A percentile compares a stretch with the other conserved stretches of the same genome.
Evolutionary conservation across 2,113 vertebrate species (phyloP).

Genomic region (Taurulus bubalis): DNA sequence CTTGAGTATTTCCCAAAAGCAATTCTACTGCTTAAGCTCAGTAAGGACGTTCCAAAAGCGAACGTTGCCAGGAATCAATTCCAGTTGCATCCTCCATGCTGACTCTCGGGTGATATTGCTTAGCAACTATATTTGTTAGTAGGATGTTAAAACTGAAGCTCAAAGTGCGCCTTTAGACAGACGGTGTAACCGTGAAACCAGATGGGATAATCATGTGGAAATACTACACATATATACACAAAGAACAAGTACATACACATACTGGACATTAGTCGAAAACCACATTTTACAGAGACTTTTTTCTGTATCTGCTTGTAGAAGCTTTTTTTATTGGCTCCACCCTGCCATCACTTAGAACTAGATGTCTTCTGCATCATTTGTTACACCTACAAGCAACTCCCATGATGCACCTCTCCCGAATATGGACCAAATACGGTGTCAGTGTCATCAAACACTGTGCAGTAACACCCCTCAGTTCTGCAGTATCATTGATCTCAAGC

Average conservation of each 20-base stretch:
- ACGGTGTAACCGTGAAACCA: conserved; percentile 36
- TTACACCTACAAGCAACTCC: conserved; percentile 6
- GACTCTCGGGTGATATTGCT: conserved; percentile 21
- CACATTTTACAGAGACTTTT: background rate
- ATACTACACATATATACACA: conserved; percentile 28
- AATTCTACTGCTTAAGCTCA: conserved; percentile 4
- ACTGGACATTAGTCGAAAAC: background rate
- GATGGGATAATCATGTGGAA: conserved; percentile 37
- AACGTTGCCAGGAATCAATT: conserved; percentile 44
- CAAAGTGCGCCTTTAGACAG: conserved; percentile 18
- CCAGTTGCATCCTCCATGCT: conserved; percentile 2
- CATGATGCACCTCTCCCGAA: conserved; percentile 11
- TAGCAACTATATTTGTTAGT: conserved; percentile 15
- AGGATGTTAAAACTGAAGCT: conserved; percentile 34
- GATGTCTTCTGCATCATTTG: background rate
- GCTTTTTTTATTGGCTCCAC: background rate
- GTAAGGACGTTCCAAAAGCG: background rate
- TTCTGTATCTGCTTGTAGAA: background rate
- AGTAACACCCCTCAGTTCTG: background rate
- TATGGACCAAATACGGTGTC: background rate
- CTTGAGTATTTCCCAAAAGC: background rate
- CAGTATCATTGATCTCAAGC: background rate
- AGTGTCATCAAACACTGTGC: conserved; percentile 8
- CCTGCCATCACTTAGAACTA: background rate
- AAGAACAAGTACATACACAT: background rate